Evolutionary conservation across 2,113 vertebrate species (phyloP).

Genomic region (Tragelaphus scriptus): DNA sequence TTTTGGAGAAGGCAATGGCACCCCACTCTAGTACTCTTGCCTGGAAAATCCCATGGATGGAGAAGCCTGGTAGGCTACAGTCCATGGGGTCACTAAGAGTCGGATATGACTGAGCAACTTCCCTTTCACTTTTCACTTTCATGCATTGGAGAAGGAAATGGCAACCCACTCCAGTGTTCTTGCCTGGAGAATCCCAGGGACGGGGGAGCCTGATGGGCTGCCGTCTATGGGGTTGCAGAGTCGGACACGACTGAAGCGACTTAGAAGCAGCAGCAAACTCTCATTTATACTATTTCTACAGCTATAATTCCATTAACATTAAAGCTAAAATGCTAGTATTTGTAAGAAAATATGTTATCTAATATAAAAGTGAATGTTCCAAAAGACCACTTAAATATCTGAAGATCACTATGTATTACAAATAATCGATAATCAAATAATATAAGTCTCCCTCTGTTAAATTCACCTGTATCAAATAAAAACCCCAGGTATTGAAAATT

Average conservation of each 20-base stretch:
- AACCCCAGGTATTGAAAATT: not conserved
- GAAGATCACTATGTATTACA: not conserved
- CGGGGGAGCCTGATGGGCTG: not conserved
- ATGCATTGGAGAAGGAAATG: no score
- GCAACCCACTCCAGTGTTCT: no score
- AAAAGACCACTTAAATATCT: constrained; percentile 34
- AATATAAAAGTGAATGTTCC: constrained; percentile 2
- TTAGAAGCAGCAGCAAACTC: not conserved
- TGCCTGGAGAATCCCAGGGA: not conserved
- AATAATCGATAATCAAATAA: not conserved
- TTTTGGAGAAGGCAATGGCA: not conserved
- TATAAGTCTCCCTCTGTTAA: not conserved
- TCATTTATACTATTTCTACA: not conserved
- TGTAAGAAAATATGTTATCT: not conserved
- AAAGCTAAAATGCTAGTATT: constrained; percentile 15
- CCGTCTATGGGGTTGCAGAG: not conserved
- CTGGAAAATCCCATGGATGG: no score
- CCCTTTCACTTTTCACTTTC: no score
- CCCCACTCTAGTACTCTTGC: not conserved
- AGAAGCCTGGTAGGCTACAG: no score
- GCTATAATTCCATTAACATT: not conserved
- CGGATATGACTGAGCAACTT: no score
- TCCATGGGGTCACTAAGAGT: no score
- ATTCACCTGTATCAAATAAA: constrained; percentile 30
- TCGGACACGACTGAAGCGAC: not conserved